A percentile compares a stretch with the other conserved stretches of the same genome.
phyloP scores from a whole-genome alignment of 2,113 vertebrate genomes.

The Hippocampus mohnikei region DNA sequence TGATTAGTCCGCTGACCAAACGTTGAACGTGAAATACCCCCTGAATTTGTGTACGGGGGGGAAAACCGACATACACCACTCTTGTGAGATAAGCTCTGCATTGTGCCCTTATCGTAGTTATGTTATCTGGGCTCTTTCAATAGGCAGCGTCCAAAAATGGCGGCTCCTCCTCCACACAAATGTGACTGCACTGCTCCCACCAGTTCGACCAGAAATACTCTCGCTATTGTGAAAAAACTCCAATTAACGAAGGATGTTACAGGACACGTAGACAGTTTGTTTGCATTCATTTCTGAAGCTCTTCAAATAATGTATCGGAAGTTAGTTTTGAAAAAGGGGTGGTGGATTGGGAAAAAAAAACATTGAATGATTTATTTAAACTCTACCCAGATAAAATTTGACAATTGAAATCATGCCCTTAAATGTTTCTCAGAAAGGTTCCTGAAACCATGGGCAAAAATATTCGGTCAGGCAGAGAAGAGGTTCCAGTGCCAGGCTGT shows the following conservation, averaged over 20 bases:
- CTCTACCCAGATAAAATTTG: background rate
- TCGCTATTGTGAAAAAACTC: background rate
- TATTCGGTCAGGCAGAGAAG: background rate
- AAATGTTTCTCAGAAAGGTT: background rate
- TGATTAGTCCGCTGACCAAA: constrained; percentile 52
- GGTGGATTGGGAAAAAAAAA: background rate
- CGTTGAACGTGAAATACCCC: constrained; percentile 45
- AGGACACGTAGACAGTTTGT: background rate
- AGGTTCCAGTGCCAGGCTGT: background rate
- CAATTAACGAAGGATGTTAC: background rate
- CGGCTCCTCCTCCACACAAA: constrained; percentile 4
- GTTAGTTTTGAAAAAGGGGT: background rate
- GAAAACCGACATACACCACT: constrained; percentile 26
- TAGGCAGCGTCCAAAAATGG: constrained; percentile 31
- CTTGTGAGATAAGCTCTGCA: constrained; percentile 17
- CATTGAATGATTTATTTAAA: background rate
- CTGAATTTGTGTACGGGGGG: constrained; percentile 59
- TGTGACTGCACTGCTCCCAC: constrained; percentile 18
- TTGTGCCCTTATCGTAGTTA: constrained; percentile 8
- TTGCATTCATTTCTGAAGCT: background rate
- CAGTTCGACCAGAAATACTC: constrained; percentile 28
- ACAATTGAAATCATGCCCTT: background rate
- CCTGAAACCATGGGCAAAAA: background rate
- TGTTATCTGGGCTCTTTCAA: constrained; percentile 19
- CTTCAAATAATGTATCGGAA: background rate